A percentile compares a stretch with the other conserved stretches of the same genome.
Evolutionary conservation across 1,140 invertebrate genomes (phyloP).

Genomic region (Littorina saxatilis): DNA sequence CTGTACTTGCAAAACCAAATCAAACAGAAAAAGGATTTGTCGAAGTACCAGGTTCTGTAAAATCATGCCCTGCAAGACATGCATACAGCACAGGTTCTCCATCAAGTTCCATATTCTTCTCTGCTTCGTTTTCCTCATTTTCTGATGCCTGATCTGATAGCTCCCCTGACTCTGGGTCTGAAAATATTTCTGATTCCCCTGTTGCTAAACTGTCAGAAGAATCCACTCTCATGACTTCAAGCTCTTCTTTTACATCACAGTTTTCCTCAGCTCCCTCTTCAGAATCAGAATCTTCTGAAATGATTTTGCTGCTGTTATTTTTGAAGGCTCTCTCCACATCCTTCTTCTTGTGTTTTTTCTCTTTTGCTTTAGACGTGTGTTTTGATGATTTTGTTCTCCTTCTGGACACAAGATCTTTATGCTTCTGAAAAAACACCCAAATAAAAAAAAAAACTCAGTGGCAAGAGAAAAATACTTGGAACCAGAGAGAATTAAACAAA

Average conservation of each 20-base stretch:
- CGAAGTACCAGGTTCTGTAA: background rate
- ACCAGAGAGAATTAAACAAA: background rate
- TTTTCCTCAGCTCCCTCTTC: constrained; percentile 43
- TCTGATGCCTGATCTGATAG: constrained; percentile 31
- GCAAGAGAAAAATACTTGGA: background rate
- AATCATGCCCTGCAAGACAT: no score
- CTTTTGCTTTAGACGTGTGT: background rate
- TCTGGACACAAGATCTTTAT: background rate
- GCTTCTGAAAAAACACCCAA: constrained; percentile 18
- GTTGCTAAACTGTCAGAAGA: constrained; percentile 42
- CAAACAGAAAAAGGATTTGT: background rate
- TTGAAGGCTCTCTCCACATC: background rate
- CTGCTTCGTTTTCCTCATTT: no score
- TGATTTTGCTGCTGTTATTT: background rate
- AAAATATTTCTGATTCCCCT: constrained; percentile 77
- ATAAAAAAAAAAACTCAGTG: no score
- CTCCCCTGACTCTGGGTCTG: constrained; percentile 53
- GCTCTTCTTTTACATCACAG: constrained; percentile 38
- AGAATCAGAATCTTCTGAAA: constrained; percentile 24
- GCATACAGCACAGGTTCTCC: background rate
- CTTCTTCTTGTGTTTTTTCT: background rate
- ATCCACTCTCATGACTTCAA: constrained; percentile 14
- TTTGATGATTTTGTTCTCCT: background rate
- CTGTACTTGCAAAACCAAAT: no score
- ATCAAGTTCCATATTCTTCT: background rate